phyloP scores from a whole-genome alignment of 2,888 invertebrate species.

The Lapara coniferarum region DNA sequence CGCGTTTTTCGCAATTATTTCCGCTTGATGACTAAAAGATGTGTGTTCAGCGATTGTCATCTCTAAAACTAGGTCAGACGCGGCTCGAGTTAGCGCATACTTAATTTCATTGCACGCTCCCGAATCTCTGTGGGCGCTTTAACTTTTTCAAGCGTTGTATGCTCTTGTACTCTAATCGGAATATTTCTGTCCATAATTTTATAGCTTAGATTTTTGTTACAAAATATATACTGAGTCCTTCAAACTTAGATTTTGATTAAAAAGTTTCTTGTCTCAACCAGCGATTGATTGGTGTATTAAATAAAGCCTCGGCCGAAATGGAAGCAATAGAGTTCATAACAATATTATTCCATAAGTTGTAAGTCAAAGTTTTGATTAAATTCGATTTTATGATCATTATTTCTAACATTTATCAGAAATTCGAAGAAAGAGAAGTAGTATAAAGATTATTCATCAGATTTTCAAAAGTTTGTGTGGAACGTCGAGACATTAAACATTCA shows the following conservation, averaged over 20 bases:
- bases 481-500: slow-evolving; percentile 19
- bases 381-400: slow-evolving; percentile 39
- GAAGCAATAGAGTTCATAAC: slow-evolving; percentile 16
- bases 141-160: slow-evolving; percentile 25
- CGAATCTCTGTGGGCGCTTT: slow-evolving; percentile 28
- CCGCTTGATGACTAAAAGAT: slow-evolving; percentile 45
- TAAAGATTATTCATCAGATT: slow-evolving; percentile 46
- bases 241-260: not conserved
- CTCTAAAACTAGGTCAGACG: slow-evolving; percentile 49
- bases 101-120: slow-evolving; percentile 50
- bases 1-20: slow-evolving; percentile 35
- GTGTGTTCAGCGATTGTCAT: slow-evolving; percentile 49
- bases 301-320: not conserved
- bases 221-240: not conserved
- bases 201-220: not conserved
- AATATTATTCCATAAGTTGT: slow-evolving; percentile 24
- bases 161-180: not conserved
- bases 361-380: slow-evolving; percentile 44
- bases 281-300: slow-evolving; percentile 7
- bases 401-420: slow-evolving; percentile 33
- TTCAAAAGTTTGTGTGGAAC: slow-evolving; percentile 28
- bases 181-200: not conserved
- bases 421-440: slow-evolving; percentile 35
- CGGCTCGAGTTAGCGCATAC: slow-evolving; percentile 42
- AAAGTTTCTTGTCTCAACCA: slow-evolving; percentile 7